phyloP scores from a whole-genome alignment of 1,140 invertebrate genomes.

The Drosophila nebulosa region DNA sequence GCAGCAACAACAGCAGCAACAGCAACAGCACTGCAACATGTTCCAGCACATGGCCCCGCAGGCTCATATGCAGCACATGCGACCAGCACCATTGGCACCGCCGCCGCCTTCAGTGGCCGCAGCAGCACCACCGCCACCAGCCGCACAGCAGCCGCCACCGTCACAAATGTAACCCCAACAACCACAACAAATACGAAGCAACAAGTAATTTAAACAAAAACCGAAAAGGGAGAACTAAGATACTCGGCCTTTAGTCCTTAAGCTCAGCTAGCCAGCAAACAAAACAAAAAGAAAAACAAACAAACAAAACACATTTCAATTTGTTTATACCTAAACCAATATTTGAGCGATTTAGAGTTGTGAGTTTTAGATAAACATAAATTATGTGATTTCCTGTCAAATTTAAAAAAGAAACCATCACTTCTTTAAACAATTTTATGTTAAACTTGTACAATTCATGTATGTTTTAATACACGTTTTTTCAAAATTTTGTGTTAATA shows the following conservation, averaged over 20 bases:
- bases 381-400: background rate
- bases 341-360: background rate
- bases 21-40: conserved; percentile 77
- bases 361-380: background rate
- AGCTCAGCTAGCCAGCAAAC: conserved; percentile 45
- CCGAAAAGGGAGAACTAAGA: background rate
- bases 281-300: conserved; percentile 14
- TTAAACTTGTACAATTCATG: background rate
- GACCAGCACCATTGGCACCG: conserved; percentile 53
- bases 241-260: conserved; percentile 39
- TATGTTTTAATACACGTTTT: too few relatives aligned
- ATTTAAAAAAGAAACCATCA: background rate
- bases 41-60: conserved; percentile 78
- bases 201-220: background rate
- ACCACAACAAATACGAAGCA: conserved; percentile 8
- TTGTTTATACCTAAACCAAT: background rate
- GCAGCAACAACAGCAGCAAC: conserved; percentile 55
- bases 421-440: background rate
- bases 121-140: conserved; percentile 53
- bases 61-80: conserved; percentile 73
- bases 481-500: too few relatives aligned
- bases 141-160: conserved; percentile 58
- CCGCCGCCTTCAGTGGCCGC: conserved; percentile 34
- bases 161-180: conserved; percentile 51
- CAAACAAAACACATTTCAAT: background rate